These are phyloP conservation scores for Pterobdella sp. DNA, from an alignment of 2,888 invertebrate genomes.

Conservation along the genomic window DNA sequence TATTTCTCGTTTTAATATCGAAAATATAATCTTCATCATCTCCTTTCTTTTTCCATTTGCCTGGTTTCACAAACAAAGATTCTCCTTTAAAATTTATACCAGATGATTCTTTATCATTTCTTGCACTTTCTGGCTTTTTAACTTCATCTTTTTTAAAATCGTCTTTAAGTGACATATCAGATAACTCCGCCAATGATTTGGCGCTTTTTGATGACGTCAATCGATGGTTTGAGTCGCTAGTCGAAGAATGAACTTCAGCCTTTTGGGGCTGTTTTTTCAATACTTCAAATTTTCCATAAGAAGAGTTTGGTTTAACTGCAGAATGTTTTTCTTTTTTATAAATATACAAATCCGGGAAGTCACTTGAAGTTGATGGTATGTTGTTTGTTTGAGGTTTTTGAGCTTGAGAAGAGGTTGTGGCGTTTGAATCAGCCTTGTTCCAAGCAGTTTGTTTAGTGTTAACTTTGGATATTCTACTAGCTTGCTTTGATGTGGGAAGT, in stretches of 20 bases:
- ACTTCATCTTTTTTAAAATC: not conserved
- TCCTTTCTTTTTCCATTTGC: not conserved
- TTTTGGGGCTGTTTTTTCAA: not conserved
- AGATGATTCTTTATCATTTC: not conserved
- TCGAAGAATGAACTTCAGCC: not conserved
- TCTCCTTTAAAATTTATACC: not conserved
- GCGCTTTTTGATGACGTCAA: too few species aligned
- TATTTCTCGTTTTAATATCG: not conserved
- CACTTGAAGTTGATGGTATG: not conserved
- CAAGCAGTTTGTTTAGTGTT: not conserved
- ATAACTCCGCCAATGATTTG: too few species aligned
- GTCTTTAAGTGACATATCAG: too few species aligned
- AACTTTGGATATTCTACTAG: not conserved
- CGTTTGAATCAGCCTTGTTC: not conserved
- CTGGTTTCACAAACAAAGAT: not conserved
- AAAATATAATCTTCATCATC: not conserved
- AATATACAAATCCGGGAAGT: not conserved
- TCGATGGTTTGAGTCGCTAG: too few species aligned
- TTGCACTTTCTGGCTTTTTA: not conserved
- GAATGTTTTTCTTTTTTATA: not conserved
- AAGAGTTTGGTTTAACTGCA: not conserved
- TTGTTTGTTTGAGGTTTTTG: not conserved
- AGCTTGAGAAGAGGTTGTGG: not conserved
- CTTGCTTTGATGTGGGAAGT: not conserved
- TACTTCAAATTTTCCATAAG: not conserved